phyloP scores from a whole-genome alignment of 2,888 invertebrate species.

The Unio delphinus region DNA sequence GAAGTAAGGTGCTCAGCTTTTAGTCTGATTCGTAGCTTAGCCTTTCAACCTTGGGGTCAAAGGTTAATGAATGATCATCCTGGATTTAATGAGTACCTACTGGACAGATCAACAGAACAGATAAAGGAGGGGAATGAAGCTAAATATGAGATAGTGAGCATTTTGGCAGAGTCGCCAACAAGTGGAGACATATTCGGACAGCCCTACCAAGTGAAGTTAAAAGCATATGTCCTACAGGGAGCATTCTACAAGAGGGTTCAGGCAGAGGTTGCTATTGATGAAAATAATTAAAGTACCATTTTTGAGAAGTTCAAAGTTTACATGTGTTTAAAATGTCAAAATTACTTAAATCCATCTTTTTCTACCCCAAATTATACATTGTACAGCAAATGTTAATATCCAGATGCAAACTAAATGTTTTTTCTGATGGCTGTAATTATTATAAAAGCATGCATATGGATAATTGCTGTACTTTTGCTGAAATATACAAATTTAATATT shows the following conservation, averaged over 20 bases:
- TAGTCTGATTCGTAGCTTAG: constrained; percentile 79
- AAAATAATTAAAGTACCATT: constrained; percentile 54
- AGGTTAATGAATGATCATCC: constrained; percentile 81
- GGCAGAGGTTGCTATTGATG: constrained; percentile 84
- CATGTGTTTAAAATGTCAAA: too few species aligned
- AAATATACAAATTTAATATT: too few species aligned
- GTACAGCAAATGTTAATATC: too few species aligned
- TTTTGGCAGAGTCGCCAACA: constrained; percentile 72
- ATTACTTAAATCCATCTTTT: too few species aligned
- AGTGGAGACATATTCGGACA: constrained; percentile 76
- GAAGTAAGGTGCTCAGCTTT: constrained; percentile 83
- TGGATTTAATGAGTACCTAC: constrained; percentile 84
- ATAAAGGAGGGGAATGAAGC: constrained; percentile 82
- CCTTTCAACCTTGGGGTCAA: constrained; percentile 86
- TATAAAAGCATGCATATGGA: too few species aligned
- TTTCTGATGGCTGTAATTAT: too few species aligned
- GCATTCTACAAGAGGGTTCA: constrained; percentile 82
- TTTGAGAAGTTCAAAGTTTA: too few species aligned
- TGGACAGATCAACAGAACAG: constrained; percentile 82
- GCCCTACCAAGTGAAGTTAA: constrained; percentile 77
- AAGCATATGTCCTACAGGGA: constrained; percentile 83
- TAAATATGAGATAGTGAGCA: constrained; percentile 82
- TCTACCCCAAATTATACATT: too few species aligned
- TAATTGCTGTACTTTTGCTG: too few species aligned
- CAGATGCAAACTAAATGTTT: too few species aligned